A percentile compares a stretch with the other conserved stretches of the same genome.
phyloP scores from a whole-genome alignment of 2,797 vertebrate genomes.

The Acipenser ruthenus region DNA sequence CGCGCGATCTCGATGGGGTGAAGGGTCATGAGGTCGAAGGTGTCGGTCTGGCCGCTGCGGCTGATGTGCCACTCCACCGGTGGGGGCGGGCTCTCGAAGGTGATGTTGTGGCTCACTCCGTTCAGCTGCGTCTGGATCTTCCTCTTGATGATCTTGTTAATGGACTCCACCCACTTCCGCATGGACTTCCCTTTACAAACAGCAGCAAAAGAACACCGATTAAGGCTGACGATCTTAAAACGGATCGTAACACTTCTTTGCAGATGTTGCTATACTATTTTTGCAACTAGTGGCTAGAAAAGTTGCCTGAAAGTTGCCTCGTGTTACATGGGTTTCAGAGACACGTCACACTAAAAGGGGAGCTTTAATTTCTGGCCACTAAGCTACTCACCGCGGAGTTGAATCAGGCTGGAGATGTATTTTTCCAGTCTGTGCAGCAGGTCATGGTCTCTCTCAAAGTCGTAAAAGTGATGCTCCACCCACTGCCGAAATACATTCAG shows the following conservation, averaged over 20 bases:
- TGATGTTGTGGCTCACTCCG: slow-evolving; percentile 91
- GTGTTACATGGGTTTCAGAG: no score
- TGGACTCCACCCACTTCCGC: slow-evolving; percentile 98
- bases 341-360: no score
- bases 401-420: slow-evolving; percentile 82
- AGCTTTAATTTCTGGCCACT: slow-evolving; percentile 18
- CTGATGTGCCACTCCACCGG: slow-evolving; percentile 92
- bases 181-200: slow-evolving; percentile 79
- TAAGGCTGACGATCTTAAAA: no score
- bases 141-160: slow-evolving; percentile 90
- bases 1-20: slow-evolving; percentile 95
- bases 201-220: neutral
- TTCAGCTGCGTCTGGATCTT: slow-evolving; percentile 90
- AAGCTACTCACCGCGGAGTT: slow-evolving; percentile 67
- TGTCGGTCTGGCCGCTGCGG: slow-evolving; percentile 69
- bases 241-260: no score
- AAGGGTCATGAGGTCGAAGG: slow-evolving; percentile 91
- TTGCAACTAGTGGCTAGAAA: no score
- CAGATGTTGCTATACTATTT: no score
- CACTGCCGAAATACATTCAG: slow-evolving; percentile 97
- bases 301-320: no score
- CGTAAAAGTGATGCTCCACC: slow-evolving; percentile 98
- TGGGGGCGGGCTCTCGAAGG: slow-evolving; percentile 84
- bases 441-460: slow-evolving; percentile 90
- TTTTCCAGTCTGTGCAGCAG: slow-evolving; percentile 79